Base-by-base conservation (phyloP, 2,888 invertebrate genomes). In the Hirtodrosophila alboralis region DNA sequence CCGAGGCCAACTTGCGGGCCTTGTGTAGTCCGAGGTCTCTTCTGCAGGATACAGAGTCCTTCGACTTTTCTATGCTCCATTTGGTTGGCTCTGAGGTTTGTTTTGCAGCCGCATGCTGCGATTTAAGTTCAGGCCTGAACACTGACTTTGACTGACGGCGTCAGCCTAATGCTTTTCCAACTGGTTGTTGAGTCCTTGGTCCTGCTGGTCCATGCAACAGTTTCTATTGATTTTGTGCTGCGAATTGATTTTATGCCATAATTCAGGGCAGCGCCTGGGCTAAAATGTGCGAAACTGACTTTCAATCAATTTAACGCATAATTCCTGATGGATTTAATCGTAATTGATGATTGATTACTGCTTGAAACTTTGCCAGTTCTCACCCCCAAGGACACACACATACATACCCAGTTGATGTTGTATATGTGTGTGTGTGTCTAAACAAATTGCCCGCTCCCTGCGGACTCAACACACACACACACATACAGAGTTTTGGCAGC, bases 301-400 rank as follows among this genome's bases (percentile, higher is more conserved):
- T 87, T 88, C 87, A 86, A 88, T 89, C 87, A 89, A 88, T 89
- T 88, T 87, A 89, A 86, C 87, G 86, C 88, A 89, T 88, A 89
- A 88, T 88, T 88, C 87, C 87, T 89, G 85, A 87, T 78, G 80
- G 87, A 86, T 81, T 84, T 87, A 84, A 87, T 75, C 79, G 87
- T 89, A 89, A 89, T 89, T 88, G 87, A 87, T 89, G 89, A 89
- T 89, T 89, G 88, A 89, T 89, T 87, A 87, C 84, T 70, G 66
- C 69, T 60, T 48, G 66, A 75, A 78, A 69, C 62, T 48, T 62
- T 40, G 36, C 48, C 9, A 43, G 23, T 48, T 51, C 47, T 36
- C 23, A 6, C 23, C 38, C 51, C 31, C 13, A 9, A 6, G 38
- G 34, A 21, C 43, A 9, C 18, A 23, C 27, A 18, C 14, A 14